Percentiles rank a stretch among this genome's conserved stretches.
phyloP scores from a whole-genome alignment of 2,113 vertebrate genomes.

The Genyomyrus donnyi region DNA sequence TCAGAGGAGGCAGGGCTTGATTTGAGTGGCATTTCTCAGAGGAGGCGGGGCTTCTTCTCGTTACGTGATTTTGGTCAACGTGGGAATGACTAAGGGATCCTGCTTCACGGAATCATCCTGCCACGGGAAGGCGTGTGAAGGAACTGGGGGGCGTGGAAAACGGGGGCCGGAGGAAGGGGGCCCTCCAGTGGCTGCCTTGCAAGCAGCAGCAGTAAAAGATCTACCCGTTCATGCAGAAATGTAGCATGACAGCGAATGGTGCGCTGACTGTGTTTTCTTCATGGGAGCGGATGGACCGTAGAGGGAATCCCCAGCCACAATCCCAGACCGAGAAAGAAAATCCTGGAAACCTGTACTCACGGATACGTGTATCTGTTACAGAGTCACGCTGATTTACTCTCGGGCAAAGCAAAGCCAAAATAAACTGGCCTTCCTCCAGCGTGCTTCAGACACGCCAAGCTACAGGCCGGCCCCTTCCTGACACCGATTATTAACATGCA shows the following conservation, averaged over 20 bases:
- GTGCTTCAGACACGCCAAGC: neutral
- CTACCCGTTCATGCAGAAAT: neutral
- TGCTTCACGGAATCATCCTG: neutral
- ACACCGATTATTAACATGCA: neutral
- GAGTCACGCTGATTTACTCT: neutral
- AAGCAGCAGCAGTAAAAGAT: neutral
- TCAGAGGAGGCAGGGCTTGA: neutral
- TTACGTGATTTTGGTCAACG: neutral
- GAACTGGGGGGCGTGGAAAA: neutral
- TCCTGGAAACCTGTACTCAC: neutral
- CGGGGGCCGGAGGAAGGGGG: neutral
- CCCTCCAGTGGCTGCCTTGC: neutral
- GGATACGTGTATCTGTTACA: neutral
- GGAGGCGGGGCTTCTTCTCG: neutral
- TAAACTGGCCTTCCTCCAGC: neutral
- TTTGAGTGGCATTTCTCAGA: neutral
- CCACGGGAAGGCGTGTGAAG: neutral
- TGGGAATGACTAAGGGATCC: neutral
- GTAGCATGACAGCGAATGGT: neutral
- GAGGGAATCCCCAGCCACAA: neutral
- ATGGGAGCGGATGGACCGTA: neutral
- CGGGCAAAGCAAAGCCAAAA: neutral
- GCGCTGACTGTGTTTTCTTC: neutral
- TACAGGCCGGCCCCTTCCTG: neutral
- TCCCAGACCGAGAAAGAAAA: neutral